A percentile compares a stretch with the other conserved stretches of the same genome.
Evolutionary conservation across 2,888 invertebrate species (phyloP).

Genomic region (Drosophila aldrichi): DNA sequence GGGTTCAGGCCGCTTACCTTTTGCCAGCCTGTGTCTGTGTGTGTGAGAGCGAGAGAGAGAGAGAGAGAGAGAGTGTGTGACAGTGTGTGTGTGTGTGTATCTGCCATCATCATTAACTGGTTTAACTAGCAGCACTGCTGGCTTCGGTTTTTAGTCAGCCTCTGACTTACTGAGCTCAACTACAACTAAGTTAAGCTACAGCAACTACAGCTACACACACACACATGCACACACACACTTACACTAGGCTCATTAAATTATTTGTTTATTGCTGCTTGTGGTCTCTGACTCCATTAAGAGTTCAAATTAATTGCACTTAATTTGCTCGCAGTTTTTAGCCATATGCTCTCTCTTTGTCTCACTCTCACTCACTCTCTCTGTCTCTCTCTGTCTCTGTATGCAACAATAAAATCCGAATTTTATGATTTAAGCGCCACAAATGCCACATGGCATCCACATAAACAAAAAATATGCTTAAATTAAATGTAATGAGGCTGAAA

Average conservation of each 20-base stretch:
- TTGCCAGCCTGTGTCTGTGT: not conserved
- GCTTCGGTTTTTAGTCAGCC: conserved; percentile 42
- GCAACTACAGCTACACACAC: conserved; percentile 2
- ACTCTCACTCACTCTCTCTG: not conserved
- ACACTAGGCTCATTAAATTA: conserved; percentile 63
- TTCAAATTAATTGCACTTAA: conserved; percentile 74
- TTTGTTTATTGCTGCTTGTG: conserved; percentile 70
- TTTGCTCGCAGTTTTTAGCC: conserved; percentile 44
- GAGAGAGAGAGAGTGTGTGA: not conserved
- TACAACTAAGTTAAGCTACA: conserved; percentile 12
- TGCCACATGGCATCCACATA: conserved; percentile 26
- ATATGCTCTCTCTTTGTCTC: conserved; percentile 21
- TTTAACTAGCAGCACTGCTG: conserved; percentile 55
- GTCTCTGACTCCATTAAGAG: conserved; percentile 71
- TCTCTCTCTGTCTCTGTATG: conserved; percentile 2
- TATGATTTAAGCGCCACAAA: conserved; percentile 66
- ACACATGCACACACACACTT: not conserved
- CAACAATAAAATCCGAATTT: conserved; percentile 61
- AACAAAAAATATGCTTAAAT: conserved; percentile 40
- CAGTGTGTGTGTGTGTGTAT: conserved; percentile 5
- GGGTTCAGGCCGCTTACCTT: conserved; percentile 24
- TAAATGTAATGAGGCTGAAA: conserved; percentile 25
- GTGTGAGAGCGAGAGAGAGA: not conserved
- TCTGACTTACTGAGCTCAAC: conserved; percentile 57
- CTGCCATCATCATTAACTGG: conserved; percentile 53